Evolutionary conservation across 2,888 invertebrate genomes (phyloP).

Genomic region (Caenorhabditis sp.): DNA sequence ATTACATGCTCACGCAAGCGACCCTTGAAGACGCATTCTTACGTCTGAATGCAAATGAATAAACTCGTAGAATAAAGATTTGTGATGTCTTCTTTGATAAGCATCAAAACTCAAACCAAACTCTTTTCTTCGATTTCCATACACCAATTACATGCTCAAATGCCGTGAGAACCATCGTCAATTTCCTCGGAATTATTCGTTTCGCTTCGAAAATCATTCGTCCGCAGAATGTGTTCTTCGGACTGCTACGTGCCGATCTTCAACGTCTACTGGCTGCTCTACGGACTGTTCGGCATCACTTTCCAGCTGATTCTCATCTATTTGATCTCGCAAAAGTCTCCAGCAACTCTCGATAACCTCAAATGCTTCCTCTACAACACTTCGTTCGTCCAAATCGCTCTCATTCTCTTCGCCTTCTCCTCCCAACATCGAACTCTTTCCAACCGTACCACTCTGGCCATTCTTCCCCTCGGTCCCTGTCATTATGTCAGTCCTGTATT

Average conservation of each 20-base stretch:
- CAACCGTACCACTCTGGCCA: conserved; percentile 24
- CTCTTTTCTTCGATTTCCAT: conserved; percentile 17
- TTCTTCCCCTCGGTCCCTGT: conserved; percentile 37
- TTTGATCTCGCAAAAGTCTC: conserved; percentile 43
- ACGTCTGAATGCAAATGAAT: conserved; percentile 16
- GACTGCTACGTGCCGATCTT: conserved; percentile 49
- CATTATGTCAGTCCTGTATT: conserved; percentile 18
- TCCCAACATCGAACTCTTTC: conserved; percentile 35
- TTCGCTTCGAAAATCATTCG: neutral
- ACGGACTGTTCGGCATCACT: conserved; percentile 2
- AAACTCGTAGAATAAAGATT: conserved; percentile 1
- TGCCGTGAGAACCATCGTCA: conserved; percentile 24
- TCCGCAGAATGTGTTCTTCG: conserved; percentile 35
- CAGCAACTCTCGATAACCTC: conserved; percentile 36
- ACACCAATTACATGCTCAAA: conserved; percentile 7
- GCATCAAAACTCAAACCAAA: conserved; percentile 41
- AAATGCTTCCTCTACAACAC: conserved; percentile 53
- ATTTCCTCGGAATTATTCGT: neutral
- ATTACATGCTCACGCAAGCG: conserved; percentile 30
- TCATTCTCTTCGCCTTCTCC: conserved; percentile 21
- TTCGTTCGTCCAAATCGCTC: conserved; percentile 16
- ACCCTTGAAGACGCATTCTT: conserved; percentile 31
- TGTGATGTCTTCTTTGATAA: neutral
- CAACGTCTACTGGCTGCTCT: conserved; percentile 34
- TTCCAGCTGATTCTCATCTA: conserved; percentile 38